Conservation (phyloP, 2,113 vertebrate genomes). For the Sinocyclocheilus anophthalmus region DNA sequence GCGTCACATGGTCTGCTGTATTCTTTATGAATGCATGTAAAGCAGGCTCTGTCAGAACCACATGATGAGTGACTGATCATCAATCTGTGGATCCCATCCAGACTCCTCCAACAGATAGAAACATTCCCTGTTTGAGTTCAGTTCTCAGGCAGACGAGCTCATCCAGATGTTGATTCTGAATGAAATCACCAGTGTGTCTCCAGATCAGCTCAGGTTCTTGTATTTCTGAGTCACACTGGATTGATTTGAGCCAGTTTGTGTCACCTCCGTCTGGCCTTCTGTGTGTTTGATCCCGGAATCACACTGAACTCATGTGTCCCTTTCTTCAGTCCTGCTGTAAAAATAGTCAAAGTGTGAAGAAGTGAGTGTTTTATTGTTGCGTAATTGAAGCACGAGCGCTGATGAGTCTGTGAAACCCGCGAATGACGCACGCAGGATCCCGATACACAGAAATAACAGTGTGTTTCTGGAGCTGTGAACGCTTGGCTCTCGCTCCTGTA, state of each 20-base stretch:
- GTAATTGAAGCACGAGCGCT: neutral
- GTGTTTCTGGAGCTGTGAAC: too few relatives aligned
- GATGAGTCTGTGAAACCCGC: neutral
- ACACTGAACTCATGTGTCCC: too few relatives aligned
- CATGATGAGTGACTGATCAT: neutral
- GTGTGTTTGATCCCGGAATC: neutral
- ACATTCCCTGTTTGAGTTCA: too few relatives aligned
- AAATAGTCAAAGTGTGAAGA: neutral
- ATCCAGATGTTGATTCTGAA: neutral
- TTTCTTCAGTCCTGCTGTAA: neutral
- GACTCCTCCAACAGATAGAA: too few relatives aligned
- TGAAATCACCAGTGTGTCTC: too few relatives aligned
- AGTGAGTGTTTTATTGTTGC: neutral
- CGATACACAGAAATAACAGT: neutral
- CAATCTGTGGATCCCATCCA: too few relatives aligned
- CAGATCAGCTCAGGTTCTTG: too few relatives aligned
- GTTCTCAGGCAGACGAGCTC: neutral
- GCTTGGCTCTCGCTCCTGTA: neutral
- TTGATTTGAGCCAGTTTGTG: too few relatives aligned
- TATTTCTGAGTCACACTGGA: too few relatives aligned
- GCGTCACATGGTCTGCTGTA: neutral
- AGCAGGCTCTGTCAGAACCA: neutral
- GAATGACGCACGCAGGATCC: slow-evolving; percentile 27
- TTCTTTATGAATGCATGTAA: neutral
- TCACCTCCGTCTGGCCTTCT: too few relatives aligned